Base-by-base conservation (phyloP, 2,797 vertebrate species). In the Sebastes trivittatus region DNA sequence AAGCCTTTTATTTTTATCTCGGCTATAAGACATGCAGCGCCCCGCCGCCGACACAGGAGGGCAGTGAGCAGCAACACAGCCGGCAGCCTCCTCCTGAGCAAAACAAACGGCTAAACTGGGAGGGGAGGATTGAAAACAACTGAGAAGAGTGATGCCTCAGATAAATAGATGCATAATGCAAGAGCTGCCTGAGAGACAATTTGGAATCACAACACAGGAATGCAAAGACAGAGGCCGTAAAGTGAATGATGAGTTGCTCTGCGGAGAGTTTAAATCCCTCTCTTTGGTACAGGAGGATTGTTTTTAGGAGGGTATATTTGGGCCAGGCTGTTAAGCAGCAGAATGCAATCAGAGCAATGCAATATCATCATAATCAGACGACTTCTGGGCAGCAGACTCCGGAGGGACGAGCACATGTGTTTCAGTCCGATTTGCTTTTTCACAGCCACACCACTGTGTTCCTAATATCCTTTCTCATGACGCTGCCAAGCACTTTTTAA, bases 1-100 rank as follows among this genome's bases (percentile, higher is more conserved):
- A 92, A 94, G 91, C 88, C 90, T 90, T 94, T 42, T 93, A 93
- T 94, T 93, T 94, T 93, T 88, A 93, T 90, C 93, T 88, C 68
- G 23, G 76, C 69, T 71, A 23, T 4, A 78, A 88, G 66, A 83
- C 60, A 3, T 86, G 88, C 86, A 93, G 84, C 67, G 18, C 8
- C 38, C 20, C 13, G 1, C 25, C 3, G 56, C 72, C 7, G 77
- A 78, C 95, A 91, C 92, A 89, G 87, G 95, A 82, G 93, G 93
- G 94, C 91, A 92, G 90, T 90, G 80, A 80, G 55, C 42, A 72
- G 91, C 91, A 91, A 78, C 76, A 8, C 32, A 87, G 80, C 7
- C 42, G 4, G 78, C 36, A 59, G 72, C 88, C 13, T 67, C 77
- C 79, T 10, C 77, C 79, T 10, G 69, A 80, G 81, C 83, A 86